Percentiles rank a stretch among this genome's conserved stretches.
phyloP scores from a whole-genome alignment of 2,888 invertebrate species.

The Toxonevra muliebris region DNA sequence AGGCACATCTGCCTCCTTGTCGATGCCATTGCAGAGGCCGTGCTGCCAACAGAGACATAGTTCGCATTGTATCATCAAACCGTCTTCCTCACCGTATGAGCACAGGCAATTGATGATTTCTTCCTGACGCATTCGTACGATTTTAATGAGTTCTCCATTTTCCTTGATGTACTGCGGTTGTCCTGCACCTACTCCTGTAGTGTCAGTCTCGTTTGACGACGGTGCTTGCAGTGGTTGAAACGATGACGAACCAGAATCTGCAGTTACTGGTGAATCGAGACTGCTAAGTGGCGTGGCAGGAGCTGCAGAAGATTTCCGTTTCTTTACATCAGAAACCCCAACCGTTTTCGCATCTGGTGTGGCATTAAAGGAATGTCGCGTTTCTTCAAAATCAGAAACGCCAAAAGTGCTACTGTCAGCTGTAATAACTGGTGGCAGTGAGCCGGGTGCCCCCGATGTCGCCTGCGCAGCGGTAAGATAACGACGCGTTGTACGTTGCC shows the following conservation, averaged over 20 bases:
- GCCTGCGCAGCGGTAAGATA: conserved; percentile 49
- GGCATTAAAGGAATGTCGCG: conserved; percentile 56
- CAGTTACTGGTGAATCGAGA: conserved; percentile 50
- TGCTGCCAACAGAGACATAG: conserved; percentile 97
- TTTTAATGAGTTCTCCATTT: conserved; percentile 74
- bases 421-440: conserved; percentile 20
- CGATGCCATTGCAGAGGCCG: conserved; percentile 88
- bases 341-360: conserved; percentile 51
- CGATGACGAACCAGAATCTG: conserved; percentile 50
- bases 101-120: conserved; percentile 94
- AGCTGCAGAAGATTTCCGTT: conserved; percentile 45
- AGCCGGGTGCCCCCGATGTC: conserved; percentile 30
- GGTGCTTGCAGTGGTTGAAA: conserved; percentile 36
- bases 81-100: conserved; percentile 88
- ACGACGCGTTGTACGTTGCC: conserved; percentile 59
- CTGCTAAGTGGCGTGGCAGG: conserved; percentile 50
- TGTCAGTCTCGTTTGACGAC: conserved; percentile 46
- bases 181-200: conserved; percentile 20
- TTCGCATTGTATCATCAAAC: conserved; percentile 97
- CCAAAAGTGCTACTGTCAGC: conserved; percentile 38
- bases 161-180: conserved; percentile 63
- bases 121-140: conserved; percentile 82
- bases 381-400: conserved; percentile 56
- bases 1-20: conserved; percentile 83
- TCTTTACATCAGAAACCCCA: conserved; percentile 43